phyloP scores from a whole-genome alignment of 2,888 invertebrate genomes.

The Alsophila aescularia region DNA sequence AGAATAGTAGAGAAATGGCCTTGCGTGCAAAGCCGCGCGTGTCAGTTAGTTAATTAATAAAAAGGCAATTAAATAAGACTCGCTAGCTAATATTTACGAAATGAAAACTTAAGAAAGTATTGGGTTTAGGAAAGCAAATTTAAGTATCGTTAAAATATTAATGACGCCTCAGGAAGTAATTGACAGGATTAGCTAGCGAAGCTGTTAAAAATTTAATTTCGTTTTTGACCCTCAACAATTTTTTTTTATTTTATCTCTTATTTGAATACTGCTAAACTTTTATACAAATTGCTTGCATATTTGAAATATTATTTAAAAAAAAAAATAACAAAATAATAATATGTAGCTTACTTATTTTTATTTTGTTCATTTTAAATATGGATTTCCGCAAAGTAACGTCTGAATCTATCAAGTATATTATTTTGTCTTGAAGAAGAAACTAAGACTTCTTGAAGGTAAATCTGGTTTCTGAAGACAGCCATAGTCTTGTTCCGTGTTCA shows the following conservation, averaged over 20 bases:
- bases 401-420: too few species aligned
- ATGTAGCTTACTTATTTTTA: too few species aligned
- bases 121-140: neutral
- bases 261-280: neutral
- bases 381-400: too few species aligned
- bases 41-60: too few species aligned
- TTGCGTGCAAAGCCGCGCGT: too few species aligned
- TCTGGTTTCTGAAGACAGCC: neutral
- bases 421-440: too few species aligned
- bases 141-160: constrained; percentile 16
- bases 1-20: too few species aligned
- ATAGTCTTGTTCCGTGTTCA: neutral
- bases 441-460: constrained; percentile 25
- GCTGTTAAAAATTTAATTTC: constrained; percentile 1
- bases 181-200: constrained; percentile 7
- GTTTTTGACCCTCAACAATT: neutral
- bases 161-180: constrained; percentile 5
- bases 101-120: neutral
- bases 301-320: constrained; percentile 35
- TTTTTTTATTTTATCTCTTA: neutral
- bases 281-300: constrained; percentile 6
- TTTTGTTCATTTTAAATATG: too few species aligned
- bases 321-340: too few species aligned
- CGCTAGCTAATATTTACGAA: neutral
- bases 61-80: neutral